Percentiles rank a stretch among this genome's conserved stretches.
Conservation (phyloP, 2,113 vertebrate species). For the Platysteira castanea region DNA sequence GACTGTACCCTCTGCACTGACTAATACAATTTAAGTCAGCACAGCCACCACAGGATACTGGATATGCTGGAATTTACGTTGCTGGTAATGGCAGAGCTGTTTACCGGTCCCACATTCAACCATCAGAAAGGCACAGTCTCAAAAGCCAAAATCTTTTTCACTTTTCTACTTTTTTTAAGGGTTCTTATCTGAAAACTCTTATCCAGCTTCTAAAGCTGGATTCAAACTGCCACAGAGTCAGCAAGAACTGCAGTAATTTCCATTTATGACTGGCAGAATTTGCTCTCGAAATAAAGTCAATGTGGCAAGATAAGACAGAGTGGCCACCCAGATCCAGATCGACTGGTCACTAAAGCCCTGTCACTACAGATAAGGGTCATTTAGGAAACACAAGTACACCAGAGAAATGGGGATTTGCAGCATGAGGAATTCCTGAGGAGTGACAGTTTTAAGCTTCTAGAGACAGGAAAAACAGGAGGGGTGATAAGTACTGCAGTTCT, state of each 20-base stretch:
- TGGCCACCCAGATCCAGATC: not conserved
- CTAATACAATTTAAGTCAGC: not conserved
- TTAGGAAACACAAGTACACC: not conserved
- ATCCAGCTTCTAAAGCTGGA: not conserved
- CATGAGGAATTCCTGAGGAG: not conserved
- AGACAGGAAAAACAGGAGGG: slow-evolving; percentile 16
- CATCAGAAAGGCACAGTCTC: not conserved
- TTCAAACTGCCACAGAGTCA: not conserved
- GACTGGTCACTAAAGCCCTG: not conserved
- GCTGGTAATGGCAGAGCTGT: not conserved
- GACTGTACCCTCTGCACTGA: not conserved
- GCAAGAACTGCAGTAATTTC: not conserved
- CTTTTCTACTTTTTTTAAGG: not conserved
- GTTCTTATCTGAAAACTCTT: not conserved
- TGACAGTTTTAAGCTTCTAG: not conserved
- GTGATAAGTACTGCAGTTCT: not conserved
- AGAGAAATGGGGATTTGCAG: not conserved
- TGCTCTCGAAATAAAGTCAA: slow-evolving; percentile 24
- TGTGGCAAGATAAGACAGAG: not conserved
- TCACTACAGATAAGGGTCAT: not conserved
- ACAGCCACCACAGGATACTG: not conserved
- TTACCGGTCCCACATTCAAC: not conserved
- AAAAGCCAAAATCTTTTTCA: not conserved
- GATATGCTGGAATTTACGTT: not conserved
- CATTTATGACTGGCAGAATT: slow-evolving; percentile 9